Evolutionary conservation across 1,140 invertebrate species (phyloP).

Genomic region (Nixonia krombeini): DNA sequence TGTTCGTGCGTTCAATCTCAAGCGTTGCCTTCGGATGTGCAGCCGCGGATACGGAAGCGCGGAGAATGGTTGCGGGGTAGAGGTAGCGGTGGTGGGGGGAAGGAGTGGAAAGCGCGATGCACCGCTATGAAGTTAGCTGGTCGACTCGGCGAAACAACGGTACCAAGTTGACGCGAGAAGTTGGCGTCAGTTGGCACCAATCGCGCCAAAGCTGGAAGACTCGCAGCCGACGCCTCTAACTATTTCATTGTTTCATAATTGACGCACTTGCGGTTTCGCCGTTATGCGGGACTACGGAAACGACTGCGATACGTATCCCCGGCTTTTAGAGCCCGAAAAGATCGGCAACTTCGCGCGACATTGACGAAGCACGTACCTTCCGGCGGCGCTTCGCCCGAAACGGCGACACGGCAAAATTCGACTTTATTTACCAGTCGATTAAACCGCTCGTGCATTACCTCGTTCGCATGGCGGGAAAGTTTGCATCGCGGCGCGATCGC

Average conservation of each 20-base stretch:
- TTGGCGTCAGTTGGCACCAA: constrained; percentile 63
- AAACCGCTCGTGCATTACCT: no score
- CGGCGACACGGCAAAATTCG: no score
- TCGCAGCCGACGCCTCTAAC: constrained; percentile 44
- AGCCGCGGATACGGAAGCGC: constrained; percentile 6
- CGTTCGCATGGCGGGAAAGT: no score
- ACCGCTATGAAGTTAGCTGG: constrained; percentile 64
- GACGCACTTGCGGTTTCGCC: constrained; percentile 61
- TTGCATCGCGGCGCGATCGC: no score
- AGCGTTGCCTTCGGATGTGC: background rate
- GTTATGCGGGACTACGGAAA: constrained; percentile 54
- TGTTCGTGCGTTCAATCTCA: background rate
- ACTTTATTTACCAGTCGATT: no score
- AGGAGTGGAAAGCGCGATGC: constrained; percentile 36
- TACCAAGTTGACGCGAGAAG: constrained; percentile 61
- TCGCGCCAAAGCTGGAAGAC: constrained; percentile 8
- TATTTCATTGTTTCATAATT: constrained; percentile 70
- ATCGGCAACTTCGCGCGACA: constrained; percentile 37
- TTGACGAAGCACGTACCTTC: constrained; percentile 31
- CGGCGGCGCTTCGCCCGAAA: no score
- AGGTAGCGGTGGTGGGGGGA: constrained; percentile 21
- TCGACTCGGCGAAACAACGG: constrained; percentile 66
- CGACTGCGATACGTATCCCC: no score
- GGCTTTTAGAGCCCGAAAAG: constrained; percentile 27
- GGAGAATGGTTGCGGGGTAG: no score